Evolutionary conservation across 2,888 invertebrate species (phyloP), one percentile per base, ranked within the genome.

Genomic region (Oasisia sp.): DNA sequence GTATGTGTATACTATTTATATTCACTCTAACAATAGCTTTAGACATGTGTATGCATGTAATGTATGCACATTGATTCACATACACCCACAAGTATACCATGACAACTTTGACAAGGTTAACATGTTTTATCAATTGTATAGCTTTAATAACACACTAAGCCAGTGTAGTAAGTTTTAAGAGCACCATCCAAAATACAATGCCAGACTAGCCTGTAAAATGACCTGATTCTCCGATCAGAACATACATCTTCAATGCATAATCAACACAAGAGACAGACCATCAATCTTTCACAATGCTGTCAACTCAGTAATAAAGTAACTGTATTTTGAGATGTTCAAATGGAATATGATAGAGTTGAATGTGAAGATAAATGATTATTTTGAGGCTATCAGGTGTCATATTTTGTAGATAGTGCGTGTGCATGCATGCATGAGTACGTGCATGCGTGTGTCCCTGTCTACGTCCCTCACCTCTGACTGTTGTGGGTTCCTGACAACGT

Each of bases 401-500:
- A 58, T 19, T 14, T 58, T 58, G 19, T 58, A 5, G 19, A 58
- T 58, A 58, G 19, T 58, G 58, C 14, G 19, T 58, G 58, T 58
- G 58, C 58, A 27, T 58, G 58, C 14, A 14, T 58, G 58, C 0
- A 4, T 58, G 58, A 5, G 27, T 27, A 7, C 7, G 27, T 74
- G 74, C n/a, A n/a, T 19, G 27, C n/a, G 7, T n/a, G n/a, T 19
- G 74, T 74, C 5, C n/a, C 5, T 74, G n/a, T 74, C 19, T 90
- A 32, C 4, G 32, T 44, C 7, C 3, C 93, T 93, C 94, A 97
- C 97, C 96, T 97, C 97, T 95, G 98, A 98, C 96, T 98, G 98
- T 97, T 99, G 98, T 92, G 99, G 99, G 92, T 98, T 99, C 97
- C 98, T 98, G 94, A 99, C 99, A 94, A 98, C 98, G 97, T 99